phyloP scores from a whole-genome alignment of 2,113 vertebrate genomes.

The Cyanocitta stelleri region DNA sequence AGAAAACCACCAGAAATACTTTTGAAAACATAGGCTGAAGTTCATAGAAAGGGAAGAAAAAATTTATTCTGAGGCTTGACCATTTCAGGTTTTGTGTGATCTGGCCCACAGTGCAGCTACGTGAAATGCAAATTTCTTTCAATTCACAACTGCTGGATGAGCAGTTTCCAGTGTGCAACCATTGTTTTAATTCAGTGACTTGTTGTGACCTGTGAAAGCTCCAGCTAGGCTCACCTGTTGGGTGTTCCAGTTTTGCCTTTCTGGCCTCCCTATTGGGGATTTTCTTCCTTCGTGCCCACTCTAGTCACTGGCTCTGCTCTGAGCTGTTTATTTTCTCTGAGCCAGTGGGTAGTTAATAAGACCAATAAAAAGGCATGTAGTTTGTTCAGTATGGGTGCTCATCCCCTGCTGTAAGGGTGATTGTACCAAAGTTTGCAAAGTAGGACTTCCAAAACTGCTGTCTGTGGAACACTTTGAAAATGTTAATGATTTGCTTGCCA shows the following conservation, averaged over 20 bases:
- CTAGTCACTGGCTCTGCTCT: background rate
- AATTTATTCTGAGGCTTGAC: background rate
- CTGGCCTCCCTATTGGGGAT: background rate
- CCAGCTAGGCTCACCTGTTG: background rate
- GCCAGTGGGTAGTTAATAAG: background rate
- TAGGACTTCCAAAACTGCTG: background rate
- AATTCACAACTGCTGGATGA: background rate
- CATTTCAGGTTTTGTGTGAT: background rate
- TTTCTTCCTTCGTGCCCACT: background rate
- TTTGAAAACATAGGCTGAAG: background rate
- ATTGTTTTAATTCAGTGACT: background rate
- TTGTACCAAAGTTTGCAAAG: background rate
- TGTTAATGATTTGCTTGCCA: background rate
- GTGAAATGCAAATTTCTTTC: background rate
- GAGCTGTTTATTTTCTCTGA: background rate
- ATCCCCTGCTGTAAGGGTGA: rapidly evolving
- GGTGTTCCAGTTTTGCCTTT: background rate
- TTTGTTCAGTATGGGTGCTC: background rate
- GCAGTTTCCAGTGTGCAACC: background rate
- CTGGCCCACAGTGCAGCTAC: background rate
- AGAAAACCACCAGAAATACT: background rate
- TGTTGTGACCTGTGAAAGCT: constrained; percentile 21
- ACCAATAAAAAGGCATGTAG: background rate
- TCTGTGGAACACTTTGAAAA: background rate
- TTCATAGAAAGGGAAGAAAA: background rate